Evolutionary conservation across 2,797 vertebrate genomes (phyloP).

Genomic region (Poliocrania exsul): DNA sequence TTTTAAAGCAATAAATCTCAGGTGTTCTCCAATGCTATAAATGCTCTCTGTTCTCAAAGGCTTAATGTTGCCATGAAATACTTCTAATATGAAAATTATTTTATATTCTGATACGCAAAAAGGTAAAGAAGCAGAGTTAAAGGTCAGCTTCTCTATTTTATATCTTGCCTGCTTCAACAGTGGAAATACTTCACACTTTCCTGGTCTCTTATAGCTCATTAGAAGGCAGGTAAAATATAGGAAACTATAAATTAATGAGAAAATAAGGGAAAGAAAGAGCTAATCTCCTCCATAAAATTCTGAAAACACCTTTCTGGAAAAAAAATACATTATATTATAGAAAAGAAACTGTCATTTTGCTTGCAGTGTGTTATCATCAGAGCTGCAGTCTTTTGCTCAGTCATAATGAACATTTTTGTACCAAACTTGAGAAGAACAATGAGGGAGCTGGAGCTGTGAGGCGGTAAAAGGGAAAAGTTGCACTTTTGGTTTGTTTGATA

Average conservation of each 20-base stretch:
- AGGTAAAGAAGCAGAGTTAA: background rate
- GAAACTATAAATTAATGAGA: background rate
- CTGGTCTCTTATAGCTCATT: background rate
- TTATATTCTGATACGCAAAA: background rate
- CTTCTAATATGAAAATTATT: background rate
- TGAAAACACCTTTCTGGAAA: background rate
- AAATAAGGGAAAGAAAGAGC: background rate
- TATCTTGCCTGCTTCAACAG: background rate
- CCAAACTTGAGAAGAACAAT: background rate
- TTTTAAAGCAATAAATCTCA: background rate
- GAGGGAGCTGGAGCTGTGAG: background rate
- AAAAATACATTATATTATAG: background rate
- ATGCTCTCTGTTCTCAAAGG: background rate
- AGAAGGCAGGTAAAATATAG: background rate
- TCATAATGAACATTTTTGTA: background rate
- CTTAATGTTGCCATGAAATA: background rate
- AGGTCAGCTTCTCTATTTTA: background rate
- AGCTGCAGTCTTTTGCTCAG: background rate
- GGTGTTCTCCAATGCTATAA: background rate
- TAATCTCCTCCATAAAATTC: background rate
- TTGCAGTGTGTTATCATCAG: background rate
- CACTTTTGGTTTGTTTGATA: background rate
- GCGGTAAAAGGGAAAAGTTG: background rate
- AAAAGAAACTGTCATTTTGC: background rate
- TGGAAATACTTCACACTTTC: background rate